phyloP scores from a whole-genome alignment of 2,888 invertebrate genomes.

The Alsophila aescularia region DNA sequence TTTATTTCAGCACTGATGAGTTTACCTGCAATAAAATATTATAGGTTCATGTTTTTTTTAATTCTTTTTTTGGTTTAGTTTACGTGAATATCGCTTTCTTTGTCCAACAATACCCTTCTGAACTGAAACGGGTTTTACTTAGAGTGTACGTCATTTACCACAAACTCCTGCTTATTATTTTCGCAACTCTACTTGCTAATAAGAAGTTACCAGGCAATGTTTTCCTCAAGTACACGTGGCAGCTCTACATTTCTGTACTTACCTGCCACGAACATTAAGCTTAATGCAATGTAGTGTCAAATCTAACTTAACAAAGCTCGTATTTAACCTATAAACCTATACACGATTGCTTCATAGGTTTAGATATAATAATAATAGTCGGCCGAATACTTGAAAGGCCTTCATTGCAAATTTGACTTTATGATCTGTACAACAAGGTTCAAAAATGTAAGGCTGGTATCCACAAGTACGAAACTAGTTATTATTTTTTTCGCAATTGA shows the following conservation, averaged over 20 bases:
- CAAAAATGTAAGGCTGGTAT: constrained; percentile 27
- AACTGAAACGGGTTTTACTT: background rate
- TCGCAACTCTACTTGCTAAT: background rate
- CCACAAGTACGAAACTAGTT: constrained; percentile 31
- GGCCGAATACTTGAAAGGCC: constrained; percentile 32
- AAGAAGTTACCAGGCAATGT: constrained; percentile 3
- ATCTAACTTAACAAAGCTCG: constrained; percentile 32
- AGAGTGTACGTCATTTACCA: background rate
- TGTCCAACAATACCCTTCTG: background rate
- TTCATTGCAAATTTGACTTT: constrained; percentile 32
- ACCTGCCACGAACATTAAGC: background rate
- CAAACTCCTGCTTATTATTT: background rate
- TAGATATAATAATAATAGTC: constrained; percentile 34
- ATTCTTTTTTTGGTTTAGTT: background rate
- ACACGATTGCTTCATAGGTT: constrained; percentile 37
- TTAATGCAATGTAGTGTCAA: constrained; percentile 5
- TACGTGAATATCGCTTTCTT: background rate
- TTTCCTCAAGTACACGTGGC: constrained; percentile 27
- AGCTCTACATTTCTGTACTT: constrained; percentile 11
- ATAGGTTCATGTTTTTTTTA: background rate
- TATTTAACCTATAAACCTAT: constrained; percentile 36
- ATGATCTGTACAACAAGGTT: constrained; percentile 26
- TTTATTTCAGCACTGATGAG: too few relatives aligned
- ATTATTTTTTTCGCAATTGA: constrained; percentile 42
- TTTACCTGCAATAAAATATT: background rate